Evolutionary conservation across 2,797 vertebrate genomes (phyloP), one percentile per base, ranked within the genome.

Genomic region (Morelia viridis): DNA sequence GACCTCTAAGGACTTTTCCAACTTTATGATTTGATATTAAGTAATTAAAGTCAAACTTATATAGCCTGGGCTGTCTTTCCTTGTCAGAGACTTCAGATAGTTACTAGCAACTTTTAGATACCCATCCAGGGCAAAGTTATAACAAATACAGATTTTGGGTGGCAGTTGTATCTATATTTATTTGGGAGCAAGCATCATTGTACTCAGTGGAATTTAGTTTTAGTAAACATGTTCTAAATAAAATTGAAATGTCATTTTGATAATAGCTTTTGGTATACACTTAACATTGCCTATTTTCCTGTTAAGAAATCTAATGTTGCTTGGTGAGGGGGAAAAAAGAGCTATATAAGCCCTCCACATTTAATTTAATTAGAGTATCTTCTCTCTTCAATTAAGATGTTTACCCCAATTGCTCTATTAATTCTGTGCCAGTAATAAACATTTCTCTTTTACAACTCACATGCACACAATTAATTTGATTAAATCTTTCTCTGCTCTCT

Each of bases 321-420:
- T 89, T 57, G 26, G 15, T 88, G 58, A 71, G n/a, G 26, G 65
- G 87, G 58, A 76, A 12, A 80, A 85, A 91, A 91, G 58, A 64
- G 83, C 56, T 90, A 86, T 89, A 28, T 91, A 90, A 89, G 57
- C 35, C 28, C 24, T 62, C 92, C 89, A 89, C 57, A 91, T 85
- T 89, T 94, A 92, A 89, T 91, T 90, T 92, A 91, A 91, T 91
- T 92, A 90, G 87, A 85, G 60, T 91, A 92, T 86, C 6, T 61
- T 89, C 65, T 89, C 31, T 35, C 89, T 89, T 93, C 85, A 88
- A n/a, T 91, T 89, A 87, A 86, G 60, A 89, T 84, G 58, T 92
- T 93, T 92, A 90, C 68, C 53, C 41, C 61, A 90, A 41, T 92
- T 85, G 61, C 24, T 84, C 91, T 84, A 68, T 93, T 84, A 92